phyloP scores from a whole-genome alignment of 2,797 vertebrate genomes.

The Toxotes lorentzi region DNA sequence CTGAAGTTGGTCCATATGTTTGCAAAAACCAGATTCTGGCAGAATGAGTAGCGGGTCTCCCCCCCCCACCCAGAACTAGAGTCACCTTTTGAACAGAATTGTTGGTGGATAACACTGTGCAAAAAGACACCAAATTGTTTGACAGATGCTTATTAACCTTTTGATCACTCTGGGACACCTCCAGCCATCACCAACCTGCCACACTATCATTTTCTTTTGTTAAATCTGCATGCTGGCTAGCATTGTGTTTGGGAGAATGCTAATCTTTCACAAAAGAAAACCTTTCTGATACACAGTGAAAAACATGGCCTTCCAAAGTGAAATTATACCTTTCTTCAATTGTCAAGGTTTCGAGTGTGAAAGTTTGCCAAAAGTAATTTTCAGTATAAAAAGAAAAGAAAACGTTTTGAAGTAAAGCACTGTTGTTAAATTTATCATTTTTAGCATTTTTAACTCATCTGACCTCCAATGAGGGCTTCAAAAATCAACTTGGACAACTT shows the following conservation, averaged over 20 bases:
- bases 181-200: slow-evolving; percentile 20
- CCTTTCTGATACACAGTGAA: background rate
- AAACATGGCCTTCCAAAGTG: background rate
- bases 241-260: slow-evolving; percentile 1
- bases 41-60: background rate
- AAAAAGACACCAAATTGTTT: slow-evolving; percentile 22
- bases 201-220: slow-evolving; percentile 11
- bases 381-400: background rate
- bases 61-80: background rate
- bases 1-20: slow-evolving; percentile 6
- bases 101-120: background rate
- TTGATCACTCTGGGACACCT: slow-evolving; percentile 41
- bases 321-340: background rate
- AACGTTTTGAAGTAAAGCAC: background rate
- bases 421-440: background rate
- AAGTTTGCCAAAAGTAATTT: background rate
- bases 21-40: background rate
- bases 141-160: slow-evolving; percentile 41
- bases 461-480: background rate
- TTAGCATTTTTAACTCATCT: background rate
- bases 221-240: slow-evolving; percentile 28
- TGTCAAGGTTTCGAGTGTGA: background rate
- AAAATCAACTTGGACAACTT: slow-evolving; percentile 31
- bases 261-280: slow-evolving; percentile 18
- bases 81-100: slow-evolving; percentile 7